phyloP scores from a whole-genome alignment of 2,888 invertebrate genomes.

The Melipona bicolor region DNA sequence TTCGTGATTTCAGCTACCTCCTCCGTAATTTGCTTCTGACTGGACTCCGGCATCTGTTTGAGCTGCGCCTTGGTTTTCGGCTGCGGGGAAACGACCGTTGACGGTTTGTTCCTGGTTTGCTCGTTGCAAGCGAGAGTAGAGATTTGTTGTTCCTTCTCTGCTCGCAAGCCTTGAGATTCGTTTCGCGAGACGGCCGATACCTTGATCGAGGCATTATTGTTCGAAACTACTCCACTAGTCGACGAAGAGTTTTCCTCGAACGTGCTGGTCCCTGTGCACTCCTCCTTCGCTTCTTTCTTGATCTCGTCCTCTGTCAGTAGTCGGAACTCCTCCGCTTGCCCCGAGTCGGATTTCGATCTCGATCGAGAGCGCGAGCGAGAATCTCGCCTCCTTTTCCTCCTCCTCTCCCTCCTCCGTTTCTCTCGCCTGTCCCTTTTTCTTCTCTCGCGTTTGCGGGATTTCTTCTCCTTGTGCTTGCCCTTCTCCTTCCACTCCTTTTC shows the following conservation, averaged over 20 bases:
- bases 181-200: neutral
- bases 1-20: neutral
- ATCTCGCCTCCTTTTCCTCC: constrained; percentile 20
- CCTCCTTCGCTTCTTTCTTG: constrained; percentile 61
- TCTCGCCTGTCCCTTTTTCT: constrained; percentile 66
- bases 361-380: constrained; percentile 22
- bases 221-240: neutral
- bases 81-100: constrained; percentile 4
- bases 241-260: neutral
- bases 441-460: constrained; percentile 68
- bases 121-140: too few relatives aligned
- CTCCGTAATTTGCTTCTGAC: constrained; percentile 5
- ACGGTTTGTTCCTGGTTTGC: constrained; percentile 14
- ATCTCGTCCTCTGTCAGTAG: constrained; percentile 75
- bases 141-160: constrained; percentile 4
- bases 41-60: constrained; percentile 74
- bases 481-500: constrained; percentile 77
- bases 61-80: constrained; percentile 77
- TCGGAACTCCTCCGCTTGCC: constrained; percentile 30
- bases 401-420: constrained; percentile 62
- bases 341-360: constrained; percentile 5
- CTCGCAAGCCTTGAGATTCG: neutral
- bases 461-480: constrained; percentile 68
- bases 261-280: constrained; percentile 7
- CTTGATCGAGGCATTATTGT: neutral